A percentile compares a stretch with the other conserved stretches of the same genome.
phyloP scores from a whole-genome alignment of 1,140 invertebrate genomes.

The Pogonus chalceus region DNA sequence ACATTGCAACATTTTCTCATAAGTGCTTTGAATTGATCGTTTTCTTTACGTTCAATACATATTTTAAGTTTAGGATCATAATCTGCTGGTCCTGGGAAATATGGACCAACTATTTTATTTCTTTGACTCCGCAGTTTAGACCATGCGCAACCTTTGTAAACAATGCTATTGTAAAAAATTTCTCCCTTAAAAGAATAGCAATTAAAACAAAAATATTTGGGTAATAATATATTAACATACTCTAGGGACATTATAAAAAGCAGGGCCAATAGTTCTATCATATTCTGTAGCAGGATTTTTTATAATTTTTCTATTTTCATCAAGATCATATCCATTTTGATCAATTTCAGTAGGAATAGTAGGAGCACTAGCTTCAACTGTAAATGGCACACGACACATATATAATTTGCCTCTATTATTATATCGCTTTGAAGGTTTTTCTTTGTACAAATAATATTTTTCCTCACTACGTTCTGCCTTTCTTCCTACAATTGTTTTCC shows the following conservation, averaged over 20 bases:
- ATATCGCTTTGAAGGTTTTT: not conserved
- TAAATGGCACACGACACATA: slow-evolving; percentile 20
- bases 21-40: not conserved
- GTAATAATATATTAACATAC: slow-evolving; percentile 13
- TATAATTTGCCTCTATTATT: slow-evolving; percentile 19
- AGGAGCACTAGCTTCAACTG: slow-evolving; percentile 15
- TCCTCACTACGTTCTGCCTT: not conserved
- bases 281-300: slow-evolving; percentile 18
- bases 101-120: not conserved
- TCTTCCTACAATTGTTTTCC: not conserved
- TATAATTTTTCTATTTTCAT: slow-evolving; percentile 14
- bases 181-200: slow-evolving; percentile 10
- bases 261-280: slow-evolving; percentile 19
- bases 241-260: slow-evolving; percentile 16
- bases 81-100: not conserved
- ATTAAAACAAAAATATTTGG: not conserved
- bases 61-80: not conserved
- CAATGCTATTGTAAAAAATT: not conserved
- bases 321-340: slow-evolving; percentile 25
- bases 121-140: not conserved
- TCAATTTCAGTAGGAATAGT: slow-evolving; percentile 23
- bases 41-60: not conserved
- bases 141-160: not conserved
- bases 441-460: not conserved
- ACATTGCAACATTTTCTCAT: not conserved